Conservation (phyloP, 1,140 invertebrate species). For the Caenorhabditis remanei region DNA sequence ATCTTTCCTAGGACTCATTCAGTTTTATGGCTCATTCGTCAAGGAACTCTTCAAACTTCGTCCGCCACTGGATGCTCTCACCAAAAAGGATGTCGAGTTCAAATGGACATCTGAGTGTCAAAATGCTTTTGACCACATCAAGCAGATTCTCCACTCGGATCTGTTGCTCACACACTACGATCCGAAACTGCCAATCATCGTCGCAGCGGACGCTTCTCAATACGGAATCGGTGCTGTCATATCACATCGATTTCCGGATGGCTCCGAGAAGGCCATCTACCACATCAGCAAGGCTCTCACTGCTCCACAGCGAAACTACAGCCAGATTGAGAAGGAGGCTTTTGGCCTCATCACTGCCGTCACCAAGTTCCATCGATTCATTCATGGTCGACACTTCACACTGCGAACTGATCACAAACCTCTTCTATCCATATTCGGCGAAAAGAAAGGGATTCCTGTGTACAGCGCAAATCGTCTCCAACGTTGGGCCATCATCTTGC, state of each 20-base stretch:
- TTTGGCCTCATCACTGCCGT: conserved; percentile 79
- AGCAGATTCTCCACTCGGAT: too few species aligned
- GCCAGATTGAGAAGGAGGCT: conserved; percentile 79
- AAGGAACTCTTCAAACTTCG: conserved; percentile 58
- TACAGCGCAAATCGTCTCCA: background rate
- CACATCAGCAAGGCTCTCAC: too few species aligned
- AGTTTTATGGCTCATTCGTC: conserved; percentile 69
- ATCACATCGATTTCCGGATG: too few species aligned
- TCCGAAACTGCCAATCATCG: too few species aligned
- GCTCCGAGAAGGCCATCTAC: too few species aligned
- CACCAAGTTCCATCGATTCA: conserved; percentile 78
- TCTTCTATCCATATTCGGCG: conserved; percentile 78
- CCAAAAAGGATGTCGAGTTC: conserved; percentile 69
- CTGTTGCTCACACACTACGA: too few species aligned
- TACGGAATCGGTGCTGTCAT: too few species aligned
- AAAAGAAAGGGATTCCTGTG: background rate
- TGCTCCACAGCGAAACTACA: too few species aligned
- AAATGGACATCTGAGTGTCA: conserved; percentile 59
- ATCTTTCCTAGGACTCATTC: conserved; percentile 71
- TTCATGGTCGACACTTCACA: conserved; percentile 79
- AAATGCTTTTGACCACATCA: conserved; percentile 57
- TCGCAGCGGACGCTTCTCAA: too few species aligned
- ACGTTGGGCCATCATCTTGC: conserved; percentile 77
- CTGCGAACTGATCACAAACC: conserved; percentile 80
- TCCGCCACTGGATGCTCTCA: conserved; percentile 67